Evolutionary conservation across 2,888 invertebrate genomes (phyloP), one percentile per base, ranked within the genome.

Genomic region (Horisme vitalbata): DNA sequence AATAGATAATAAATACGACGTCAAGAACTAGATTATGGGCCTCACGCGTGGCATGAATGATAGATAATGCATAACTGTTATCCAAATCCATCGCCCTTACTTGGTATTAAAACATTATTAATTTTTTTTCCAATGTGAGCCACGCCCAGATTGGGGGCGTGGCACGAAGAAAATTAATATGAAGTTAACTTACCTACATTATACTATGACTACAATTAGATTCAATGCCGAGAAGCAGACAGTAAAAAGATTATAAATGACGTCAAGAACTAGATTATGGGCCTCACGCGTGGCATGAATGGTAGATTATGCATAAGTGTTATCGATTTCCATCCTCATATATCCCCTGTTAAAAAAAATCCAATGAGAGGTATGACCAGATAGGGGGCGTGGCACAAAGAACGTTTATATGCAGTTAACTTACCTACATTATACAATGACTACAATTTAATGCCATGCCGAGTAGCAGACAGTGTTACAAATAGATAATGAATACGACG

Each of bases 301-400:
- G 32, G 27, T 41, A 41, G 41, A 41, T 41, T 18, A 39, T 31
- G 39, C 15, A 39, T 39, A 39, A 41, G 33, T 21, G 33, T n/a
- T 14, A 24, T 23, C 15, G 10, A 28, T n/a, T 18, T 24, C 28
- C 9, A 12, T 28, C 8, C 38, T 21, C n/a, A n/a, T n/a, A n/a
- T n/a, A n/a, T n/a, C n/a, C n/a, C 11, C 12, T 24, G 24, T 24
- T 32, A 14, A 14, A 18, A 6, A 12, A 9, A 5, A 6, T 18
- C 9, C 13, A 20, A 21, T 13, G 24, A 20, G 18, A 11, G 9
- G 15, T 33, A 26, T 24, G 33, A 4, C 18, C 18, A 18, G 1
- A 6, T 18, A 6, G 18, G 4, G 18, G 18, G 18, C 18, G 18
- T 18, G 18, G 18, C 18, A 18, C n/a, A n/a, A n/a, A n/a, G n/a